Evolutionary conservation across 2,888 invertebrate genomes (phyloP).

Genomic region (Lasioglossum pauxillum): DNA sequence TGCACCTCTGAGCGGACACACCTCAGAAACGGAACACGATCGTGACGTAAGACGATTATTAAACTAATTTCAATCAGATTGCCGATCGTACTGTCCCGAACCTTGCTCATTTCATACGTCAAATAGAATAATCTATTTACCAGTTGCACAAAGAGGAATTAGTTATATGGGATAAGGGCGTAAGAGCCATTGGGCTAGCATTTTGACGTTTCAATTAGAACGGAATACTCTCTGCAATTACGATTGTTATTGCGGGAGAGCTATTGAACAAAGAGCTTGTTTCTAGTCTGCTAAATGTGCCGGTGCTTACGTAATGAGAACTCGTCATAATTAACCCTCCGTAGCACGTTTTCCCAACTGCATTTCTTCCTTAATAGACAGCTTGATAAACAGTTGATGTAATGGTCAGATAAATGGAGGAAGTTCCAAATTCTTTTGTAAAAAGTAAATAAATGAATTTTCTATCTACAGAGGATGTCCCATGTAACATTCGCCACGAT

Average conservation of each 20-base stretch:
- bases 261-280: neutral
- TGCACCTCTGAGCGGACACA: conserved; percentile 74
- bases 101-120: neutral
- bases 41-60: conserved; percentile 74
- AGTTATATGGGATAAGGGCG: neutral
- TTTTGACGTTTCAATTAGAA: neutral
- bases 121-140: neutral
- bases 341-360: neutral
- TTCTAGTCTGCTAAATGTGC: neutral
- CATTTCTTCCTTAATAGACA: neutral
- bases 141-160: neutral
- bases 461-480: too few species aligned
- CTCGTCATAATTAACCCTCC: neutral
- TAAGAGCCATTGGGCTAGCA: neutral
- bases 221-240: neutral
- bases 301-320: neutral
- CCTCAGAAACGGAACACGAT: conserved; percentile 78
- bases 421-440: neutral
- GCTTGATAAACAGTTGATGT: neutral
- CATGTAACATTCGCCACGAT: too few species aligned
- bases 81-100: neutral
- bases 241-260: neutral
- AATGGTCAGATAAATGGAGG: neutral
- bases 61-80: conserved; percentile 24
- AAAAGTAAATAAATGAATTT: too few species aligned